Evolutionary conservation across 2,113 vertebrate genomes (phyloP).

Genomic region (Bos javanicus): DNA sequence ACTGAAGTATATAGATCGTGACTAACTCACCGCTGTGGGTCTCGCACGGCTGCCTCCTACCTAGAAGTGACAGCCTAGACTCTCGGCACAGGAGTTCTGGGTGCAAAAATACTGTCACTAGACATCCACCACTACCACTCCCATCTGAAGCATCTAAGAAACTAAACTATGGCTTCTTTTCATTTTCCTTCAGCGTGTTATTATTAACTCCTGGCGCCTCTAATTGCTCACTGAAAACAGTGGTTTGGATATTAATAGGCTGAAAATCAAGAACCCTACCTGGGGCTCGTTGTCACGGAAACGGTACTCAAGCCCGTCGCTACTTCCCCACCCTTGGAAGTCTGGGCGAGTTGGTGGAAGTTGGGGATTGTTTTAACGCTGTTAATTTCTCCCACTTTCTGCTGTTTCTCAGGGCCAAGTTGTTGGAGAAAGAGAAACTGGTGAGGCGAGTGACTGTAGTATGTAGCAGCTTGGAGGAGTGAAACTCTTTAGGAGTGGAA

Average conservation of each 20-base stretch:
- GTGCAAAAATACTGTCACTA: constrained; percentile 5
- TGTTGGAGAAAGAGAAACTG: neutral
- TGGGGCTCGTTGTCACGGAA: constrained; percentile 64
- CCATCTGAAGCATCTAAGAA: neutral
- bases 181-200: constrained; percentile 44
- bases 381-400: constrained; percentile 36
- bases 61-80: neutral
- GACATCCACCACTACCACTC: neutral
- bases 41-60: neutral
- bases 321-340: neutral
- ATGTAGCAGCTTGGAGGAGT: neutral
- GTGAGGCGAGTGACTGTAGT: neutral
- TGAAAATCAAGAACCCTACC: constrained; percentile 61
- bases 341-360: constrained; percentile 44
- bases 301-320: constrained; percentile 34
- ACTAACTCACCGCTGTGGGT: neutral
- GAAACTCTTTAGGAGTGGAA: neutral
- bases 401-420: constrained; percentile 37
- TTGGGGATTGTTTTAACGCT: constrained; percentile 1
- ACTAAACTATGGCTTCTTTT: neutral
- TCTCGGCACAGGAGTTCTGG: neutral
- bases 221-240: constrained; percentile 62
- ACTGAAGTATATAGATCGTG: neutral
- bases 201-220: constrained; percentile 51
- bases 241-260: constrained; percentile 65